These are phyloP conservation scores for Apodemia duryi DNA, from an alignment of 2,888 invertebrate genomes.

Conservation along the genomic window DNA sequence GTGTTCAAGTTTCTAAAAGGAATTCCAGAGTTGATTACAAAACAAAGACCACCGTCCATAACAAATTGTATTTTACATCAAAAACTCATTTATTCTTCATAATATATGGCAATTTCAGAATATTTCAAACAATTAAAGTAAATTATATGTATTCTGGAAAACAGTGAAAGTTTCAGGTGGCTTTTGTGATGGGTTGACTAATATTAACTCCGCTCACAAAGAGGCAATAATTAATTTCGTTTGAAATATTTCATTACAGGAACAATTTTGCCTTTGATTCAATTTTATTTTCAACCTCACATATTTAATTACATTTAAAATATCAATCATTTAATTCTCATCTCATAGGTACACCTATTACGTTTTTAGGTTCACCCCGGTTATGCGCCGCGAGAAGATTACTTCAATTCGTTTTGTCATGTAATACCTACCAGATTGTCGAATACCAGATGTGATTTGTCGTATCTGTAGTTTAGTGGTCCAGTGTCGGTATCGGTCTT, in stretches of 20 bases:
- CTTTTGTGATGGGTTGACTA: constrained; percentile 30
- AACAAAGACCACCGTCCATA: constrained; percentile 3
- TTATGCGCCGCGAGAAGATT: too few species aligned
- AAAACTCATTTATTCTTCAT: constrained; percentile 12
- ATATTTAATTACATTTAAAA: not conserved
- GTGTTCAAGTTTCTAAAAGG: not conserved
- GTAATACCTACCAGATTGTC: too few species aligned
- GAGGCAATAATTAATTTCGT: constrained; percentile 37
- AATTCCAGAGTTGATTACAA: not conserved
- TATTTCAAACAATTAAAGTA: constrained; percentile 49
- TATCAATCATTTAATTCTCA: not conserved
- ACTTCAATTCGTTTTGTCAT: too few species aligned
- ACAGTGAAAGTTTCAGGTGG: constrained; percentile 43
- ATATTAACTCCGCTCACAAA: constrained; percentile 29
- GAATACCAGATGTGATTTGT: too few species aligned
- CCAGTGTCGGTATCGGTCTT: too few species aligned
- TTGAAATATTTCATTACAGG: constrained; percentile 32
- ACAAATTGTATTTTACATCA: not conserved
- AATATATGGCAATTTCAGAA: constrained; percentile 35
- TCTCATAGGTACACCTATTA: too few species aligned
- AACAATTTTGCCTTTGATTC: constrained; percentile 1
- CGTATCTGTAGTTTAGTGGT: too few species aligned
- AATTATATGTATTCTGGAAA: constrained; percentile 31
- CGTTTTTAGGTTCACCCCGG: too few species aligned
- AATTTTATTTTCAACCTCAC: not conserved